These are phyloP conservation scores for Meghimatium bilineatum DNA, from an alignment of 2,888 invertebrate genomes.

Conservation along the genomic window DNA sequence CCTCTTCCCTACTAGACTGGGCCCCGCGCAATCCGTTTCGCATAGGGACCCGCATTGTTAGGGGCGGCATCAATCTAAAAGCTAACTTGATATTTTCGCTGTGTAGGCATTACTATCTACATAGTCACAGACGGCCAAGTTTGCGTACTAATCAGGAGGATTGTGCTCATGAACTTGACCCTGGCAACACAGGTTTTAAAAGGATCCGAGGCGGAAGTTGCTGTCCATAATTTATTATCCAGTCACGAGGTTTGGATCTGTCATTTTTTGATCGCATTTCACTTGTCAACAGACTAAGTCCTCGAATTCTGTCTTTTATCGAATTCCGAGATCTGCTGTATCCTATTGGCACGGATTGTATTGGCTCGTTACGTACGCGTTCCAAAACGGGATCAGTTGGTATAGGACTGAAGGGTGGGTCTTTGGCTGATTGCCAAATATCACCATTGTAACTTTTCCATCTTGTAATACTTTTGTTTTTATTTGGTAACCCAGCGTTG, in stretches of 20 bases:
- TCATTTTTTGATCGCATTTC: conserved; percentile 65
- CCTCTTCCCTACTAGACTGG: too few species aligned
- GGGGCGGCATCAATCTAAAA: too few species aligned
- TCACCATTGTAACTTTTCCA: too few species aligned
- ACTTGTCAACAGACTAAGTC: conserved; percentile 59
- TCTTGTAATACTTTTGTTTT: not conserved
- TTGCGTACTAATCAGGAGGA: too few species aligned
- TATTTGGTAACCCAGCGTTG: not conserved
- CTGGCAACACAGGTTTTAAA: conserved; percentile 61
- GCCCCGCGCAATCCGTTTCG: too few species aligned
- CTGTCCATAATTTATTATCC: conserved; percentile 66
- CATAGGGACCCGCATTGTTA: too few species aligned
- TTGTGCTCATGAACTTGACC: too few species aligned
- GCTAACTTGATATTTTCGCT: too few species aligned
- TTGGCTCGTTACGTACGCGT: conserved; percentile 21
- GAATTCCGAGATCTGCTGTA: conserved; percentile 54
- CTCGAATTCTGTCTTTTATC: conserved; percentile 61
- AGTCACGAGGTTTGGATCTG: conserved; percentile 61
- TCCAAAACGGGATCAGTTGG: conserved; percentile 37
- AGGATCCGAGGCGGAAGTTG: conserved; percentile 60
- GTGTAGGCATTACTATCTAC: too few species aligned
- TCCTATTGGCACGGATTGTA: not conserved
- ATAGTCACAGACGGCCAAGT: too few species aligned
- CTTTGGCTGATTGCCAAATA: not conserved
- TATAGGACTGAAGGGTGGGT: not conserved